A percentile compares a stretch with the other conserved stretches of the same genome.
Conservation (phyloP, 1,140 invertebrate genomes). For the Metaphire vulgaris region DNA sequence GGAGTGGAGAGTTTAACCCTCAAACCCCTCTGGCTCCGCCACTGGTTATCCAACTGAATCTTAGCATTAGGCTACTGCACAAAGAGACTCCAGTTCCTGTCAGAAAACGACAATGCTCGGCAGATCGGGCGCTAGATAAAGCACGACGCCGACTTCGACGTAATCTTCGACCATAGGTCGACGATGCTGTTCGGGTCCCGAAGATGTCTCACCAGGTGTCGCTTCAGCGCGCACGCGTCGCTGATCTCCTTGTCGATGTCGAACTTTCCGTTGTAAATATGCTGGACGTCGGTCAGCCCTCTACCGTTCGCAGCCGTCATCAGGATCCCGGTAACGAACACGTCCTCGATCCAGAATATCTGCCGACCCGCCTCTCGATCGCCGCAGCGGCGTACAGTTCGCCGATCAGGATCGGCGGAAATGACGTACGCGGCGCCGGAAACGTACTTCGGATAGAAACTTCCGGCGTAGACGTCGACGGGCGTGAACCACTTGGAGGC, state of each 20-base stretch:
- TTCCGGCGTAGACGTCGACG: background rate
- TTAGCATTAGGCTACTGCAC: no score
- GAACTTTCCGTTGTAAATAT: background rate
- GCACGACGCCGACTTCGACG: background rate
- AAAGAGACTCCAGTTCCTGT: no score
- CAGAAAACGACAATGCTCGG: no score
- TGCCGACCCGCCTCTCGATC: background rate
- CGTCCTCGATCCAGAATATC: background rate
- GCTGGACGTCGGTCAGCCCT: background rate
- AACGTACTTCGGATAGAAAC: background rate
- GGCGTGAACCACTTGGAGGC: background rate
- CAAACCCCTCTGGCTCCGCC: no score
- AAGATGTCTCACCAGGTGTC: background rate
- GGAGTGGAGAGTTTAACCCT: no score
- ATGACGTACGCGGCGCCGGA: background rate
- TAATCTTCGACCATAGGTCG: background rate
- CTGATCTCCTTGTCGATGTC: background rate
- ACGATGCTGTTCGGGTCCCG: background rate
- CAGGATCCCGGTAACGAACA: background rate
- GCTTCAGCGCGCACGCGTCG: slow-evolving; percentile 1
- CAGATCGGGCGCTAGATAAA: no score
- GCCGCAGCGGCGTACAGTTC: background rate
- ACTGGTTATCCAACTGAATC: no score
- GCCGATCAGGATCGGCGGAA: background rate
- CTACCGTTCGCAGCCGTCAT: background rate